Conservation (phyloP, 2,113 vertebrate genomes). For the Recurvirostra avosetta region DNA sequence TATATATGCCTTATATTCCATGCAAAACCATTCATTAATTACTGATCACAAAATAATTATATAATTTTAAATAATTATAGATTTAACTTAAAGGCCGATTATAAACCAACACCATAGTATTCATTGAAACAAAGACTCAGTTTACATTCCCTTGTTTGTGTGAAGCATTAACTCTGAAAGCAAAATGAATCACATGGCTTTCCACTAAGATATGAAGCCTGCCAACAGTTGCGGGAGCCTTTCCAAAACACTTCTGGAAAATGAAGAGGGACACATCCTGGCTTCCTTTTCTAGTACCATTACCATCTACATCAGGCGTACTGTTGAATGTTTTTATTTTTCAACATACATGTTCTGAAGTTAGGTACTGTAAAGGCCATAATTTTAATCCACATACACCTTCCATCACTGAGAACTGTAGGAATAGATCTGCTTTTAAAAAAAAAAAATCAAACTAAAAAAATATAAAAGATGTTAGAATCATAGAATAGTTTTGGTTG, state of each 20-base stretch:
- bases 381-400: background rate
- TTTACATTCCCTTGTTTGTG: background rate
- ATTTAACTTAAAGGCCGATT: background rate
- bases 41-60: background rate
- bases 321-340: background rate
- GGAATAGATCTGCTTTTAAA: background rate
- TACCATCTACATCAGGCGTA: background rate
- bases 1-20: background rate
- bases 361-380: background rate
- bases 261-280: rapidly evolving
- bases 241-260: background rate
- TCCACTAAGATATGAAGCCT: background rate
- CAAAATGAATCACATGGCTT: background rate
- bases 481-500: background rate
- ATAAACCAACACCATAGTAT: background rate
- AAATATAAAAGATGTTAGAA: background rate
- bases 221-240: background rate
- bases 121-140: background rate
- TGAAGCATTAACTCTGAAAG: background rate
- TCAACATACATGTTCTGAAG: background rate
- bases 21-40: background rate
- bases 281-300: background rate
- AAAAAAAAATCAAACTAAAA: background rate
- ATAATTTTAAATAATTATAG: background rate
- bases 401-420: background rate